Base-by-base conservation (phyloP, 2,113 vertebrate species). In the Crotalus tigris region DNA sequence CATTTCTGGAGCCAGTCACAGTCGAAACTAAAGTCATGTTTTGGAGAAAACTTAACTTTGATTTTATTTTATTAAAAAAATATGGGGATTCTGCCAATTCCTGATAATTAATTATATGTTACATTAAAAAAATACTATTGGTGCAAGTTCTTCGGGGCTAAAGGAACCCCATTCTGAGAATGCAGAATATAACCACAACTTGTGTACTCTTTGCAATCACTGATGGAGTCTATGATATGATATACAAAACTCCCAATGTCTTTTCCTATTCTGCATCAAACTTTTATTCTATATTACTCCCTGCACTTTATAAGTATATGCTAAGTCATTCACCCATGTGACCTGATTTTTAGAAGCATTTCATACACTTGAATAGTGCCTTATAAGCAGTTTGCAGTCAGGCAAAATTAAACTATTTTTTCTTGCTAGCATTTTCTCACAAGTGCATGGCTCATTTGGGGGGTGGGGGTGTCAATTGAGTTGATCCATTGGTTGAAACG, bases 381-480 rank as follows among this genome's bases (percentile, higher is more conserved):
- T 92, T 46, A 87, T 4, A 87, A 94, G 33, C 51, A 49, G 90
- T 90, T 93, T 95, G n/a, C 29, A 93, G 59, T 88, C 54, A 29
- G 7, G 15, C 91, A 90, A 58, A 26, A 29, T 3, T 2, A 26
- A 13, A 33, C 13, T 75, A 33, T n/a, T 64, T 64, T 64, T 64
- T 11, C 59, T 64, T 64, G 24, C 59, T 29, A 10, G 11, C 3
- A 64, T 64, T 64, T 64, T 29, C 59, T 24, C 59, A 61, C 24
- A 29, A 64, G 10, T 12, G 26, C 26, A 29, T 29, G 59, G 59
- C 59, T 12, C 59, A 64, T 64, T 10, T 49, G 46, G 46, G 46
- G 46, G 46, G 46, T 49, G 3, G 3, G 26, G 11, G 10, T 64
- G 23, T 64, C 61, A 29, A n/a, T 11, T 64, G 26, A n/a, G 26